Evolutionary conservation across 2,113 vertebrate genomes (phyloP).

Genomic region (Cynopterus brachyotis): DNA sequence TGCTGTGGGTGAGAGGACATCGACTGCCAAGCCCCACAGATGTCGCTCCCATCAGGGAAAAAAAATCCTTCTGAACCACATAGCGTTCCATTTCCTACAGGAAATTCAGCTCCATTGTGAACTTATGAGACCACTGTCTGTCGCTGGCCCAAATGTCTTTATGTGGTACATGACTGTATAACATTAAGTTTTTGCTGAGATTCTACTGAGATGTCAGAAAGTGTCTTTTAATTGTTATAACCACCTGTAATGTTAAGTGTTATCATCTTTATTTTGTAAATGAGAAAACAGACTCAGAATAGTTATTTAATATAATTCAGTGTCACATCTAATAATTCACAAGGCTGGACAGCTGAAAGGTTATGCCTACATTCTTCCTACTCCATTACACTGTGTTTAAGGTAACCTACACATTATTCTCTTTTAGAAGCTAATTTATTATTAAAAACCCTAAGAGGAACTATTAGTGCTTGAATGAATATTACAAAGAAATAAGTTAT

Average conservation of each 20-base stretch:
- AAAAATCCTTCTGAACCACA: neutral
- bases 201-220: neutral
- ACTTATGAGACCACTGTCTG: neutral
- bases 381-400: neutral
- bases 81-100: neutral
- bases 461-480: neutral
- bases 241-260: neutral
- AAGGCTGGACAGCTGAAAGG: neutral
- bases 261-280: neutral
- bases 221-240: neutral
- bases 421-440: conserved; percentile 9
- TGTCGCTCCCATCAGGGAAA: neutral
- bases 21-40: neutral
- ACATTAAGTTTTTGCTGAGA: neutral
- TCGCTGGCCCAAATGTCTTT: neutral
- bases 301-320: neutral
- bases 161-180: neutral
- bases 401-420: neutral
- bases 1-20: too few species aligned
- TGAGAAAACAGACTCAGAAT: conserved; percentile 4
- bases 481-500: conserved; percentile 15
- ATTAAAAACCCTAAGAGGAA: neutral
- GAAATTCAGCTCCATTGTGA: neutral
- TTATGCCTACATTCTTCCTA: neutral
- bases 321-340: neutral